Evolutionary conservation across 2,113 vertebrate species (phyloP), one percentile per base, ranked within the genome.

Genomic region (Datnioides undecimradiatus): DNA sequence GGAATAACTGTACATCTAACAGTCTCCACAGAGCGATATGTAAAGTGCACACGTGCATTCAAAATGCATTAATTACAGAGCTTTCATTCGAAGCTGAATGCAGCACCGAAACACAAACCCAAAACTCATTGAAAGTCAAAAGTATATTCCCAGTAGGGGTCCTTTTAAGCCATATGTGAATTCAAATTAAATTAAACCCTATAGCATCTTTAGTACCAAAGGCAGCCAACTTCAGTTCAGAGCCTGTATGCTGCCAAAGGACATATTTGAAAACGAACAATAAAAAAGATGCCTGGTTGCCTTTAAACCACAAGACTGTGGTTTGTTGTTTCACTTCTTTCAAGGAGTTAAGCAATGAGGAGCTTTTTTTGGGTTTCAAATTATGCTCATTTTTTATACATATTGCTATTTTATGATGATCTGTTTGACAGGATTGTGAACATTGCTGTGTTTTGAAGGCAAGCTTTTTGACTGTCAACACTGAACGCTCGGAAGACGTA

Each of bases 261-360:
- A 73, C 67, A 82, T 85, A 87, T 89, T 89, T 87, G 52, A 91
- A 87, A 91, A 88, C 8, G 79, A 73, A 89, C 84, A 88, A 86
- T 91, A 90, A 89, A 94, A 89, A 91, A 90, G 74, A 92, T 87
- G 67, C 55, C 72, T 79, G 79, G 84, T 82, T 94, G 77, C 79
- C 81, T 88, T 87, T 85, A 91, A 94, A 93, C 91, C 88, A 83
- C 92, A 62, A 83, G 79, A 80, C 83, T 91, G 86, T 64, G 91
- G 92, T 92, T 92, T 93, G 85, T 92, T 92, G 80, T 92, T 93
- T 84, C 87, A 91, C 80, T 90, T 89, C 81, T 90, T 84, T 43
- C 69, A 86, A 87, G 77, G 91, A 89, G 82, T 90, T 75, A 73
- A 88, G 76, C 71, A 60, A 85, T 84, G 76, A 76, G 76, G 55